Conservation (phyloP, 2,113 vertebrate genomes). For the Mesitornis unicolor region DNA sequence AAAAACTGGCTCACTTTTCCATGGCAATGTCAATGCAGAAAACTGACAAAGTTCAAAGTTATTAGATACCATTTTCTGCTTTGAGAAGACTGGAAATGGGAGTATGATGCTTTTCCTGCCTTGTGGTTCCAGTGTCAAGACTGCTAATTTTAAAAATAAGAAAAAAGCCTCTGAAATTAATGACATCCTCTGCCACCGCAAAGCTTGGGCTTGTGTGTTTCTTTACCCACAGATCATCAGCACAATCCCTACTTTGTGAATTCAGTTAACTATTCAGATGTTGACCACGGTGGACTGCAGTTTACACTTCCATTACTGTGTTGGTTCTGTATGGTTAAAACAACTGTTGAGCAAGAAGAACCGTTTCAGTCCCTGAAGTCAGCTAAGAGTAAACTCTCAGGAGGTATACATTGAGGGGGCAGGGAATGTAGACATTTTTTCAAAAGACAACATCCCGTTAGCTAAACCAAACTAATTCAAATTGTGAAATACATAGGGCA, state of each 20-base stretch:
- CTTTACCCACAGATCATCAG: neutral
- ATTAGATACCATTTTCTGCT: neutral
- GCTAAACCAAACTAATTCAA: neutral
- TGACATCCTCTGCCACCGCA: neutral
- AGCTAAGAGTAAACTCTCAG: neutral
- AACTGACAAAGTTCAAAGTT: neutral
- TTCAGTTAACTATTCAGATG: neutral
- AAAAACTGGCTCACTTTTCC: neutral
- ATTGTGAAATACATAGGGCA: neutral
- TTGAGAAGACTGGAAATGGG: neutral
- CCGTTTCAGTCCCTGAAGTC: neutral
- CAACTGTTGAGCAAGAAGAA: neutral
- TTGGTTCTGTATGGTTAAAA: neutral
- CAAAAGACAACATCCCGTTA: neutral
- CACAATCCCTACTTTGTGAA: neutral
- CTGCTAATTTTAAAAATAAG: neutral
- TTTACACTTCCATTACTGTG: neutral
- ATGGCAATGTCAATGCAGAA: neutral
- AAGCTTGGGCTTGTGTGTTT: neutral
- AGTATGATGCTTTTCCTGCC: neutral
- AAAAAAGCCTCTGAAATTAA: neutral
- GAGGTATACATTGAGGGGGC: rapidly evolving
- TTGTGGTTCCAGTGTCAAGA: neutral
- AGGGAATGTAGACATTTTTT: neutral
- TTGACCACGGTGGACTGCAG: neutral